A percentile compares a stretch with the other conserved stretches of the same genome.
Evolutionary conservation across 2,888 invertebrate genomes (phyloP).

Genomic region (Colostygia pectinataria): DNA sequence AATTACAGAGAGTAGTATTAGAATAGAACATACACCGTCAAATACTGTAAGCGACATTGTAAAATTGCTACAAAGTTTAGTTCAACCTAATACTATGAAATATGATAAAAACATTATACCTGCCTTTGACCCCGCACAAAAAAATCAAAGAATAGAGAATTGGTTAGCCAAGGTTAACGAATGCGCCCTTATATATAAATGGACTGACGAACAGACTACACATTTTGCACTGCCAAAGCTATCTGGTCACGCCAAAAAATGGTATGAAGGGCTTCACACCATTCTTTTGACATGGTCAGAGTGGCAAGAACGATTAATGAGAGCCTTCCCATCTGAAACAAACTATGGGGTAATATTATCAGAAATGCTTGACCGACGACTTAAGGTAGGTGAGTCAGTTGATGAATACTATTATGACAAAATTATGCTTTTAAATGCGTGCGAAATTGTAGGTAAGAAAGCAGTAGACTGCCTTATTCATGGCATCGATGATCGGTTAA

Average conservation of each 20-base stretch:
- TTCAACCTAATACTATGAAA: too few relatives aligned
- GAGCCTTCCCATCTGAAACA: conserved; percentile 29
- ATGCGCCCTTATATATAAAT: conserved; percentile 30
- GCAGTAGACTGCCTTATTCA: conserved; percentile 25
- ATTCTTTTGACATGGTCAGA: conserved; percentile 27
- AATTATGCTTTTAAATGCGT: conserved; percentile 20
- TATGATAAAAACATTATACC: conserved; percentile 26
- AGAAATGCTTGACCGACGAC: conserved; percentile 28
- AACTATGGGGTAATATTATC: conserved; percentile 29
- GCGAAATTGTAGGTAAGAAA: conserved; percentile 16
- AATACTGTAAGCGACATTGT: too few relatives aligned
- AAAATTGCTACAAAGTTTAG: too few relatives aligned
- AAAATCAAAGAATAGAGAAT: conserved; percentile 24
- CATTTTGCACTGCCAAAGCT: conserved; percentile 32
- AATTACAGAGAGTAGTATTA: too few relatives aligned
- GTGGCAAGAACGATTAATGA: conserved; percentile 27
- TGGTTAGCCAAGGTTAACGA: conserved; percentile 33
- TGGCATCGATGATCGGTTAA: conserved; percentile 1
- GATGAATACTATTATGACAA: conserved; percentile 31
- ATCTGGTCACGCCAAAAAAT: conserved; percentile 28
- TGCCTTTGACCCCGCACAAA: conserved; percentile 26
- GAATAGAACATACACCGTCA: too few relatives aligned
- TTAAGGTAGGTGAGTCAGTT: conserved; percentile 19
- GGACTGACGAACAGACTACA: conserved; percentile 30
- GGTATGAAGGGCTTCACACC: conserved; percentile 28